phyloP scores from a whole-genome alignment of 2,113 vertebrate genomes.

The Phalacrocorax pelagicus region DNA sequence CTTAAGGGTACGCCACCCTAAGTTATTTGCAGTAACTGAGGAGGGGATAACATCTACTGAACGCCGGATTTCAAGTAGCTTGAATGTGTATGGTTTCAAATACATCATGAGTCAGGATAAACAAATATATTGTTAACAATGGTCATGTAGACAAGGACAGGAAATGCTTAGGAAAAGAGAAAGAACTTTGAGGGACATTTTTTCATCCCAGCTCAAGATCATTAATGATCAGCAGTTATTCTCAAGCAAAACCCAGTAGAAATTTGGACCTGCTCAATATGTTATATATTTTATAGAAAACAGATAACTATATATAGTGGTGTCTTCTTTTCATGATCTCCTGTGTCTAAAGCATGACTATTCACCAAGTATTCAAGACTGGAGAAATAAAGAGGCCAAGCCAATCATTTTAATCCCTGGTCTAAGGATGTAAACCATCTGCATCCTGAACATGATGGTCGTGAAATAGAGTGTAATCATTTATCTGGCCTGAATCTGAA shows the following conservation, averaged over 20 bases:
- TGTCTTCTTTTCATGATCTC: neutral
- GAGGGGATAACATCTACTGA: neutral
- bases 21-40: neutral
- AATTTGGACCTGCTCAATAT: neutral
- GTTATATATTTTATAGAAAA: neutral
- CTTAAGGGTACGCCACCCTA: neutral
- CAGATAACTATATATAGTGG: too few species aligned
- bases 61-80: neutral
- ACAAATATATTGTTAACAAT: neutral
- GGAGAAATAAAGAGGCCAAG: neutral
- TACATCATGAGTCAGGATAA: neutral
- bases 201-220: neutral
- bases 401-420: neutral
- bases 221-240: neutral
- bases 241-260: neutral
- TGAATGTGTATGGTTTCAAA: neutral
- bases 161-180: neutral
- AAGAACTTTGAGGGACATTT: neutral
- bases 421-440: neutral
- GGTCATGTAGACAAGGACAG: neutral
- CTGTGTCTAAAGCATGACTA: neutral
- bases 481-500: neutral
- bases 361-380: neutral
- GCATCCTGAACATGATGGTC: neutral
- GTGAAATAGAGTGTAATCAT: neutral